These are phyloP conservation scores for Etheostoma spectabile DNA, from an alignment of 2,113 vertebrate species.

Conservation along the genomic window DNA sequence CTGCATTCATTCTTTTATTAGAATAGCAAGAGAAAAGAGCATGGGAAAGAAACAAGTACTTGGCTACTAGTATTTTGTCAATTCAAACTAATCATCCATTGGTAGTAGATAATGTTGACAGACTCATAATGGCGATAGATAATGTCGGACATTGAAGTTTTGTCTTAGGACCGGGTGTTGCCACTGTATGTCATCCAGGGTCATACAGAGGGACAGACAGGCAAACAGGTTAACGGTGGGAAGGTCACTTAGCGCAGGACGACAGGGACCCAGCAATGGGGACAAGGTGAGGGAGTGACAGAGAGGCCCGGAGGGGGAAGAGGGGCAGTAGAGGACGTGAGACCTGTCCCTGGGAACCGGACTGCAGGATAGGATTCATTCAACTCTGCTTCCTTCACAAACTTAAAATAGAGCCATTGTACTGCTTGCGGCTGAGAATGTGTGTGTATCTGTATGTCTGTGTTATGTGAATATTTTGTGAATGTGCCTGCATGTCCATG, in stretches of 20 bases:
- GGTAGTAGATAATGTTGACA: slow-evolving; percentile 59
- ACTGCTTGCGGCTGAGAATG: slow-evolving; percentile 93
- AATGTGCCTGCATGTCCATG: slow-evolving; percentile 13
- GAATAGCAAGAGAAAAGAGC: slow-evolving; percentile 25
- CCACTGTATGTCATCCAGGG: slow-evolving; percentile 37
- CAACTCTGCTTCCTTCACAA: slow-evolving; percentile 97
- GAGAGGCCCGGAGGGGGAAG: slow-evolving; percentile 89
- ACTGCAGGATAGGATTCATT: slow-evolving; percentile 99
- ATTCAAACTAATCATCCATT: slow-evolving; percentile 34
- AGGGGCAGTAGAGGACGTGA: slow-evolving; percentile 93
- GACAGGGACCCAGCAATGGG: slow-evolving; percentile 64
- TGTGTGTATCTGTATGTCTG: slow-evolving; percentile 86
- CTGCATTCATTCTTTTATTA: slow-evolving; percentile 37
- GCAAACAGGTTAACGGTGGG: slow-evolving; percentile 68
- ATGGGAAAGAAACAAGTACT: slow-evolving; percentile 50
- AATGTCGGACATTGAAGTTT: slow-evolving; percentile 37
- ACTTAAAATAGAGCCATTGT: slow-evolving; percentile 99
- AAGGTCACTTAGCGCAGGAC: slow-evolving; percentile 67
- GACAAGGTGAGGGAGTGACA: slow-evolving; percentile 72
- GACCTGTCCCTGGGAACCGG: slow-evolving; percentile 98
- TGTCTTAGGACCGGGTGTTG: slow-evolving; percentile 47
- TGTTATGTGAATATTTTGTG: slow-evolving; percentile 54
- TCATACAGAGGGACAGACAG: slow-evolving; percentile 56
- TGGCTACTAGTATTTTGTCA: slow-evolving; percentile 5
- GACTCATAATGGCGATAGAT: slow-evolving; percentile 60